phyloP scores from a whole-genome alignment of 2,888 invertebrate species.

The Sclerodermus sp. region DNA sequence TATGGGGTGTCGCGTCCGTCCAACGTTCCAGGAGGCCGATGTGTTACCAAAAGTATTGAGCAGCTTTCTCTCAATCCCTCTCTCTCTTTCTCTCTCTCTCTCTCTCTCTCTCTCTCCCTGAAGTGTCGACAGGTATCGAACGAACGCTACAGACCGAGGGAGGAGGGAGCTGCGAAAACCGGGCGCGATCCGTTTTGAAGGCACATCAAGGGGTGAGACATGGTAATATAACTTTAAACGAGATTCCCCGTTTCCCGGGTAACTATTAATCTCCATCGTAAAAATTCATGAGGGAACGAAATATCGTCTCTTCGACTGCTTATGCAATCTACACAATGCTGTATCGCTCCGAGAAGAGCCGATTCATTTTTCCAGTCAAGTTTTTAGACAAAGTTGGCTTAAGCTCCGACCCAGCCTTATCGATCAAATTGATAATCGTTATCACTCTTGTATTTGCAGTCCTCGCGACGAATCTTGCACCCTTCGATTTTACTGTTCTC shows the following conservation, averaged over 20 bases:
- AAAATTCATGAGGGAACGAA: constrained; percentile 13
- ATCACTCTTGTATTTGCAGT: too few species aligned
- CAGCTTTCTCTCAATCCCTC: too few species aligned
- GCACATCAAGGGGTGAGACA: constrained; percentile 14
- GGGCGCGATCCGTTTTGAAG: constrained; percentile 3
- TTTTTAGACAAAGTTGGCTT: too few species aligned
- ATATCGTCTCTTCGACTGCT: not conserved
- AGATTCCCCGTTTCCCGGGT: constrained; percentile 5
- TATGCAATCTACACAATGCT: not conserved
- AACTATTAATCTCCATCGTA: constrained; percentile 15
- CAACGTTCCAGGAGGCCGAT: too few species aligned
- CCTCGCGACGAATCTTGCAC: too few species aligned
- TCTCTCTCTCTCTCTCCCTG: not conserved
- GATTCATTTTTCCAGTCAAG: too few species aligned
- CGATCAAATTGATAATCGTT: too few species aligned
- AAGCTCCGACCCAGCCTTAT: too few species aligned
- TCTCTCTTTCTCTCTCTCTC: not conserved
- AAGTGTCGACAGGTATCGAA: too few species aligned
- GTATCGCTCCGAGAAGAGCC: not conserved
- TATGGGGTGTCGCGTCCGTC: too few species aligned
- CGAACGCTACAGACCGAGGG: not conserved
- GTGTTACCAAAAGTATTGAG: too few species aligned
- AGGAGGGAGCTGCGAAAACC: not conserved
- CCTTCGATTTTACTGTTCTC: too few species aligned
- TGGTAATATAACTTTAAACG: constrained; percentile 23